Evolutionary conservation across 2,888 invertebrate genomes (phyloP).

Genomic region (Nymphalis urticae): DNA sequence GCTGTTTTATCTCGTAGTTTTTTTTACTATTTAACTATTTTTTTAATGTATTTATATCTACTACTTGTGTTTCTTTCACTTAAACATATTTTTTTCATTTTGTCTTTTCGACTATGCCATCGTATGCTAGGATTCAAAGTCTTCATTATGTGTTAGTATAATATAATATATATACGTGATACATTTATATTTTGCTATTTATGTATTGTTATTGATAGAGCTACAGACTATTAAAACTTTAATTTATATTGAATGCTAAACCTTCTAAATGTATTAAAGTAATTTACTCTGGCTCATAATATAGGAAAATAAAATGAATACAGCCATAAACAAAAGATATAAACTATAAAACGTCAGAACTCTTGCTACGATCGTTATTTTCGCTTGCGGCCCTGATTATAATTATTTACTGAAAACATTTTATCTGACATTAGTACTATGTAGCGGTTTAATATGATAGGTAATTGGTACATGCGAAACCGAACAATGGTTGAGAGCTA

Average conservation of each 20-base stretch:
- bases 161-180: too few species aligned
- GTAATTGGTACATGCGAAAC: constrained; percentile 29
- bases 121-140: too few species aligned
- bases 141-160: too few species aligned
- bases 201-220: neutral
- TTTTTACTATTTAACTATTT: too few species aligned
- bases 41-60: too few species aligned
- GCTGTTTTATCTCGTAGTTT: too few species aligned
- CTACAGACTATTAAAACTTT: neutral
- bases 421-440: constrained; percentile 36
- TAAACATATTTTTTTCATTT: too few species aligned
- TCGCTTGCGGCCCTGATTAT: constrained; percentile 22
- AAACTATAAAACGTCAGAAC: constrained; percentile 27
- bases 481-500: constrained; percentile 35
- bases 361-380: constrained; percentile 19
- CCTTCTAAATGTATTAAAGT: constrained; percentile 2
- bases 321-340: constrained; percentile 18
- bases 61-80: too few species aligned
- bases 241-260: neutral
- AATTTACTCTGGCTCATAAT: constrained; percentile 3
- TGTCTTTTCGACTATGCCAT: too few species aligned
- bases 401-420: constrained; percentile 28
- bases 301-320: constrained; percentile 15
- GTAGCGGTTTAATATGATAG: constrained; percentile 31
- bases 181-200: too few species aligned